phyloP scores from a whole-genome alignment of 2,113 vertebrate species.

The Toxostoma redivivum region DNA sequence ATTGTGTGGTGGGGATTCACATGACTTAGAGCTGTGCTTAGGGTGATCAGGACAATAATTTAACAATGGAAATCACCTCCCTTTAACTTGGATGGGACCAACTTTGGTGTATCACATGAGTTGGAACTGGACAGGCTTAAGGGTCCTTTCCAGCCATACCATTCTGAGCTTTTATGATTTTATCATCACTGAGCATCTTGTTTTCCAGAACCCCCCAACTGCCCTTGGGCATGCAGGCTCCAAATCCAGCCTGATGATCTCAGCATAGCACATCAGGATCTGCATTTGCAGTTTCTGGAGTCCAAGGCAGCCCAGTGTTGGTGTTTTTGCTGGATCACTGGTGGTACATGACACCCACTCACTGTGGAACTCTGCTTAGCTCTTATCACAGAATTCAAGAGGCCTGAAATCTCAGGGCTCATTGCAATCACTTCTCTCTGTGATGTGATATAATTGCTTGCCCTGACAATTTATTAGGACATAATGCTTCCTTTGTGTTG shows the following conservation, averaged over 20 bases:
- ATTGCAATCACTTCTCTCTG: not conserved
- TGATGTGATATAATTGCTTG: not conserved
- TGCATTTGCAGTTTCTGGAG: not conserved
- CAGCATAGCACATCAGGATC: rapidly evolving
- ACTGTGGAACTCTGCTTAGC: not conserved
- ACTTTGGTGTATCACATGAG: not conserved
- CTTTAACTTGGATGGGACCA: not conserved
- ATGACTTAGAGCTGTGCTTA: not conserved
- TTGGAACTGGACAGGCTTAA: not conserved
- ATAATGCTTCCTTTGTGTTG: not conserved
- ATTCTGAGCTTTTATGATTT: not conserved
- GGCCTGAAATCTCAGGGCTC: not conserved
- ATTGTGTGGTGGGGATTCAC: not conserved
- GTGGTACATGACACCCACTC: no score
- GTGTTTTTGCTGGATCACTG: not conserved
- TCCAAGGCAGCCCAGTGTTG: not conserved
- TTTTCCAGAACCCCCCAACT: not conserved
- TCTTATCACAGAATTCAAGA: not conserved
- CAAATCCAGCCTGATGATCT: not conserved
- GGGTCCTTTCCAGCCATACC: not conserved
- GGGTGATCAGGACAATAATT: not conserved
- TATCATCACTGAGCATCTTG: not conserved
- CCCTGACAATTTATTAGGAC: not conserved
- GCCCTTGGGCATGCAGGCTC: not conserved
- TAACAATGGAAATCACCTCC: not conserved